Conservation (phyloP, 2,888 invertebrate genomes). For the Caenorhabditis sulstoni region DNA sequence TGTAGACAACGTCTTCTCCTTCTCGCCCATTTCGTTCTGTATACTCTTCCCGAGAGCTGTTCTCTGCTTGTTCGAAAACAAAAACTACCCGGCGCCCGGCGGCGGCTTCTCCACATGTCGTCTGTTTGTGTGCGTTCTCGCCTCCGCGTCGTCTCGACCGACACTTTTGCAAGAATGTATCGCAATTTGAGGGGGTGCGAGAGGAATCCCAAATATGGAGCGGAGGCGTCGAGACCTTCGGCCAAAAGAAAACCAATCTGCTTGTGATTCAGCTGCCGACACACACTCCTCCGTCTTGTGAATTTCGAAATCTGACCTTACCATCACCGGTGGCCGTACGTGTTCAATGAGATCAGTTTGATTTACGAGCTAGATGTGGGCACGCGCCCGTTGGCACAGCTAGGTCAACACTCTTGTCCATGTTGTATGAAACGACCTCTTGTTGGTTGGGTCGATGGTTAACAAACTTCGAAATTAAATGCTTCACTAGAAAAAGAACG, state of each 20-base stretch:
- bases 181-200: background rate
- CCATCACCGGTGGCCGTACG: background rate
- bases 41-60: slow-evolving; percentile 21
- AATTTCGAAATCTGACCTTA: slow-evolving; percentile 57
- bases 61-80: slow-evolving; percentile 33
- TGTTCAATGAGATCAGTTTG: slow-evolving; percentile 41
- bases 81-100: slow-evolving; percentile 31
- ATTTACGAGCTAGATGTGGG: slow-evolving; percentile 44
- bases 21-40: slow-evolving; percentile 13
- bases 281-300: slow-evolving; percentile 10
- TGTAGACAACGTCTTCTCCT: slow-evolving; percentile 18
- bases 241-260: slow-evolving; percentile 17
- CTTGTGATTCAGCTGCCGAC: slow-evolving; percentile 9
- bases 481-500: background rate
- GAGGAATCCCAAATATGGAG: slow-evolving; percentile 15
- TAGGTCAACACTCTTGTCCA: slow-evolving; percentile 17
- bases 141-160: slow-evolving; percentile 12
- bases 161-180: slow-evolving; percentile 21
- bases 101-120: slow-evolving; percentile 42
- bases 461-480: slow-evolving; percentile 1
- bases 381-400: slow-evolving; percentile 25
- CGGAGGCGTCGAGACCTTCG: slow-evolving; percentile 41
- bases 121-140: slow-evolving; percentile 42
- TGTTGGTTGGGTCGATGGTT: background rate
- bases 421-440: slow-evolving; percentile 14